phyloP scores from a whole-genome alignment of 2,888 invertebrate genomes.

The Dione juno region DNA sequence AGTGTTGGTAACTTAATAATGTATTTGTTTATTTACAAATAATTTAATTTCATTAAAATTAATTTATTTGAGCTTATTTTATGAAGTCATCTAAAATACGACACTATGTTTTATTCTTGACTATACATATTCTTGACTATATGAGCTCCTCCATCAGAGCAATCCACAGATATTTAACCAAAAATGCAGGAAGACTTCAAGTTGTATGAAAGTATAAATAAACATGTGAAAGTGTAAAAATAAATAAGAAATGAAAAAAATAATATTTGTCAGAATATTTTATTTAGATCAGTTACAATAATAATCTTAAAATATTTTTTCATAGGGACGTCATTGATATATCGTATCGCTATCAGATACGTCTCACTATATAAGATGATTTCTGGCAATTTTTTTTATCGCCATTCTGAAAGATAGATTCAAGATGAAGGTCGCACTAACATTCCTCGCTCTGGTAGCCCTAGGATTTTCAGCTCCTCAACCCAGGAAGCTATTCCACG shows the following conservation, averaged over 20 bases:
- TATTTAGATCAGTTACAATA: background rate
- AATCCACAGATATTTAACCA: no score
- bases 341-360: constrained; percentile 32
- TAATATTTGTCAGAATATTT: background rate
- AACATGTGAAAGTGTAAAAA: background rate
- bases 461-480: constrained; percentile 45
- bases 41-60: no score
- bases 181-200: no score
- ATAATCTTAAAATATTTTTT: background rate
- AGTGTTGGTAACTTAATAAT: no score
- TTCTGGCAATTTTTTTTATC: background rate
- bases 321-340: background rate
- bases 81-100: no score
- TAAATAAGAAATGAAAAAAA: background rate
- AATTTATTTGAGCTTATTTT: no score
- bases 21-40: no score
- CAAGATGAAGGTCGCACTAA: constrained; percentile 41
- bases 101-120: no score
- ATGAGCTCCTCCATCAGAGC: no score
- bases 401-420: background rate
- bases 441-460: constrained; percentile 39
- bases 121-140: no score
- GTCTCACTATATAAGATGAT: constrained; percentile 18
- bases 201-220: background rate
- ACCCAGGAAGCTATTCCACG: constrained; percentile 48